Base-by-base conservation (phyloP, 1,140 invertebrate species). In the Trachymyrmex cornetzi region DNA sequence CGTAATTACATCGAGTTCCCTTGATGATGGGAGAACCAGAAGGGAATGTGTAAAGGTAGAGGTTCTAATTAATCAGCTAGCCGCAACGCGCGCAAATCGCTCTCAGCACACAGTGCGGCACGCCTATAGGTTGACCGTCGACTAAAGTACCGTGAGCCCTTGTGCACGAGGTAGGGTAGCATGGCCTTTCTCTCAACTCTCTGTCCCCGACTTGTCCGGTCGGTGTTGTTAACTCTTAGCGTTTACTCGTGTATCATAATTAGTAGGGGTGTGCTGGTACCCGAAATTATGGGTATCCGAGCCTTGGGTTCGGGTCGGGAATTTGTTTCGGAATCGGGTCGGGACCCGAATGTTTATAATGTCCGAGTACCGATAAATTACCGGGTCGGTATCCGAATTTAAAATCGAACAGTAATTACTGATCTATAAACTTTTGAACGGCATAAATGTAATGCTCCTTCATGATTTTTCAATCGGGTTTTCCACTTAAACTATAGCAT, bases 61-160 rank as follows among this genome's bases (percentile, higher is more conserved):
- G 87, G 77, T 81, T 88, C 87, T 88, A 88, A 88, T 88, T 88
- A 88, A 88, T 88, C 87, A 88, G 85, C 87, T 88, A 88, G 85
- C 85, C 84, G 72, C 85, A 63, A 57, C 67, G 64, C 74, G 75
- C 85, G 85, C 87, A 85, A 88, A 87, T 88, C 87, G 85, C 86
- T 80, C 74, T 57, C 64, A 38, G 55, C 24, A 75, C 61, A 61
- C 55, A 67, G 24, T 75, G 27, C 75, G 64, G 77, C 77, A 80
- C 24, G 75, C 66, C 61, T 80, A 86, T 86, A 86, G 85, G 61
- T 86, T 86, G 85, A 86, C 85, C 85, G 85, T 80, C 85, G 77
- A 86, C 77, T 53, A 69, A 80, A 86, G 85, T 77, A 61, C 38
- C 34, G 24, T 75, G 27, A 38, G 48, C 38, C 24, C 57, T 30